These are phyloP conservation scores for Drosophila pseudotalamancana DNA, from an alignment of 2,888 invertebrate genomes.

Conservation along the genomic window DNA sequence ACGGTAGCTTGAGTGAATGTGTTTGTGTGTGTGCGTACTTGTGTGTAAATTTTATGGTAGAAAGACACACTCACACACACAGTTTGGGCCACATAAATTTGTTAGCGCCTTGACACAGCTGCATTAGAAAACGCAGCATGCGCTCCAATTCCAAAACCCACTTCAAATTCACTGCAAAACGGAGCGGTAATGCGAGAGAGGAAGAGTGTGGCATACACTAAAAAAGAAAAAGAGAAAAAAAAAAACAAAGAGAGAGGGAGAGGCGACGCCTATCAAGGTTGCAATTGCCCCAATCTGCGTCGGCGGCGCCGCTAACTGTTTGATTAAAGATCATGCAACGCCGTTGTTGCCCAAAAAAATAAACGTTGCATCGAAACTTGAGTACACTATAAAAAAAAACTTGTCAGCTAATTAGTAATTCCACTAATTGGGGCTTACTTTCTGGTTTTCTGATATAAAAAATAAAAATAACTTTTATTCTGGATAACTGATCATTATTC, in stretches of 20 bases:
- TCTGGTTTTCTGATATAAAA: neutral
- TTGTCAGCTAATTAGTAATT: neutral
- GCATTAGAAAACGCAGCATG: slow-evolving; percentile 65
- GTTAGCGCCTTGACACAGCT: slow-evolving; percentile 75
- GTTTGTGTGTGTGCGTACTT: neutral
- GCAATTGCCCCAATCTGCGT: slow-evolving; percentile 66
- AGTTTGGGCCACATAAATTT: slow-evolving; percentile 65
- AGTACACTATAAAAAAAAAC: slow-evolving; percentile 12
- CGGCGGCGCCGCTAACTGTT: slow-evolving; percentile 71
- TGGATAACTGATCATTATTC: neutral
- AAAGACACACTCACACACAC: neutral
- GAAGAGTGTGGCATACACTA: neutral
- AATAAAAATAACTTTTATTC: neutral
- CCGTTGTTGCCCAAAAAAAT: slow-evolving; percentile 12
- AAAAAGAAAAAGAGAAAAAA: neutral
- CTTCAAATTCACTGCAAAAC: slow-evolving; percentile 32
- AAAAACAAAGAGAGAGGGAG: slow-evolving; percentile 1
- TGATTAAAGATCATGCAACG: slow-evolving; percentile 65
- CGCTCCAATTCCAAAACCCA: slow-evolving; percentile 52
- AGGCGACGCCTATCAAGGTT: slow-evolving; percentile 70
- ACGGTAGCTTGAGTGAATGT: slow-evolving; percentile 52
- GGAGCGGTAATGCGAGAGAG: neutral
- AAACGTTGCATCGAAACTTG: slow-evolving; percentile 3
- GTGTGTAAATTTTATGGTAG: slow-evolving; percentile 1
- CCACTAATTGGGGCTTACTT: neutral